Percentiles rank a stretch among this genome's conserved stretches.
Conservation (phyloP, 1,140 invertebrate species). For the Calliopsis andreniformis region DNA sequence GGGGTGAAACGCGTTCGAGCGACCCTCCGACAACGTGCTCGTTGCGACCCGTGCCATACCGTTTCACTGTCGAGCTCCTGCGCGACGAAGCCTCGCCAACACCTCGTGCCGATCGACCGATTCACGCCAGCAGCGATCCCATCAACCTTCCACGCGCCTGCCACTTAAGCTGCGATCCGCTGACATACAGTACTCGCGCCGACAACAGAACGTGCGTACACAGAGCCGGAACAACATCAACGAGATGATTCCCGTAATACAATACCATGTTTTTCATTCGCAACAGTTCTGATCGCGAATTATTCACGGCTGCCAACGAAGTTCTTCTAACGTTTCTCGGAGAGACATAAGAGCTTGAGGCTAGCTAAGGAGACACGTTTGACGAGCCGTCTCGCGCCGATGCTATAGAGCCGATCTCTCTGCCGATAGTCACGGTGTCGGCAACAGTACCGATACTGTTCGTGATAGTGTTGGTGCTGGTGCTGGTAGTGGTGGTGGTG, state of each 20-base stretch:
- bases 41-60: neutral
- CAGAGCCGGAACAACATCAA: neutral
- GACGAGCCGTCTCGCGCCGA: too few relatives aligned
- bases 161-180: neutral
- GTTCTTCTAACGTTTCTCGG: too few relatives aligned
- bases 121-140: conserved; percentile 13
- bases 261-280: neutral
- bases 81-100: neutral
- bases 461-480: conserved; percentile 31
- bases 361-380: too few relatives aligned
- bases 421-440: neutral
- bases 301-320: neutral
- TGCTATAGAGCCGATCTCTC: neutral
- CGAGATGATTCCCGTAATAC: neutral
- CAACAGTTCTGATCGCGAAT: neutral
- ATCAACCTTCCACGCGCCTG: neutral
- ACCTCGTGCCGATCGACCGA: conserved; percentile 3
- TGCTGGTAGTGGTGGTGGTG: conserved; percentile 54
- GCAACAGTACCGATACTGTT: neutral
- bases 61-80: too few relatives aligned
- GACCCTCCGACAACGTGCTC: conserved; percentile 61
- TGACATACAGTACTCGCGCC: neutral
- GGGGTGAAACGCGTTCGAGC: conserved; percentile 73
- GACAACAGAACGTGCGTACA: neutral
- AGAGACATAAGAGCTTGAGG: neutral